Percentiles rank a stretch among this genome's conserved stretches.
Conservation (phyloP, 2,888 invertebrate genomes). For the Calameuta idolon region DNA sequence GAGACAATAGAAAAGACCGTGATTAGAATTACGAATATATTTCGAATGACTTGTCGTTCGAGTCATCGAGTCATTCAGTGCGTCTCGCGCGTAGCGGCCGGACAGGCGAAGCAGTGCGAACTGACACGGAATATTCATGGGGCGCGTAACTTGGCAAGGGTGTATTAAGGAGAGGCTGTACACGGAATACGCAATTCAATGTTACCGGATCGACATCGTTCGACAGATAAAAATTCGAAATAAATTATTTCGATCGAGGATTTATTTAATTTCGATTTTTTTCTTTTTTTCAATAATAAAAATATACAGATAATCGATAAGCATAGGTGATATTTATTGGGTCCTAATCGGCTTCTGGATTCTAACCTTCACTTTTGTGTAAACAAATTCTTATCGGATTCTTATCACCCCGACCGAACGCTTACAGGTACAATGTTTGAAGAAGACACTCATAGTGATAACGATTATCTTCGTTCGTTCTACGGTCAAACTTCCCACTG, state of each 20-base stretch:
- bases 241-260: neutral
- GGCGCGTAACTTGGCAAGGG: neutral
- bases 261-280: neutral
- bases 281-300: neutral
- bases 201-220: neutral
- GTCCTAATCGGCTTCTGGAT: neutral
- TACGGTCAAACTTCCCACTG: neutral
- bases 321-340: neutral
- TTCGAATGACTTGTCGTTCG: conserved; percentile 20
- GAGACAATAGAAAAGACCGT: conserved; percentile 44
- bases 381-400: neutral
- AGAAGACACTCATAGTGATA: conserved; percentile 21
- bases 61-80: neutral
- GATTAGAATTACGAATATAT: conserved; percentile 54
- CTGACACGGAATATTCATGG: neutral
- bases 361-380: neutral
- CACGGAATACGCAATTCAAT: neutral
- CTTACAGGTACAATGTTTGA: conserved; percentile 26
- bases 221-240: neutral
- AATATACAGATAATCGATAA: neutral
- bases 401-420: neutral
- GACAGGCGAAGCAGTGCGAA: neutral
- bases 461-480: conserved; percentile 21
- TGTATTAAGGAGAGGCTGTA: neutral
- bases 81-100: neutral